phyloP scores from a whole-genome alignment of 2,113 vertebrate species.

The Philantomba maxwellii region DNA sequence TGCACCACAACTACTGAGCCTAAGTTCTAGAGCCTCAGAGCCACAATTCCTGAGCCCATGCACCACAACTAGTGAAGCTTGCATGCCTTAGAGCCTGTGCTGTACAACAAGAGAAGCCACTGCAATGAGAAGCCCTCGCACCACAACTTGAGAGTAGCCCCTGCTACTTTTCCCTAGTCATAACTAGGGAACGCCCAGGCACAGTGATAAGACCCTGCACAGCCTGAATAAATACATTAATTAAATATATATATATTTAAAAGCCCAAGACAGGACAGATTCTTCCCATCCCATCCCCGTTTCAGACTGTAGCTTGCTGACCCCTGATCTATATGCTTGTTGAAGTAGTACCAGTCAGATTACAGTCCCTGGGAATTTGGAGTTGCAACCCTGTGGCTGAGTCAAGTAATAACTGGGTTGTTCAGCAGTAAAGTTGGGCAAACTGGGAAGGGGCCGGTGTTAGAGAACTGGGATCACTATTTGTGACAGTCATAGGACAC shows the following conservation, averaged over 20 bases:
- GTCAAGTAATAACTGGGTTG: background rate
- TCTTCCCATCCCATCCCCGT: background rate
- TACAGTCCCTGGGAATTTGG: constrained; percentile 11
- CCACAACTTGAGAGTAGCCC: background rate
- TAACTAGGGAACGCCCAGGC: background rate
- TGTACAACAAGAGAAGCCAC: background rate
- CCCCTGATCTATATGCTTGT: background rate
- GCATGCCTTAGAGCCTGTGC: background rate
- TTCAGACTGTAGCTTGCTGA: background rate
- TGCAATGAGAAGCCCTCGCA: background rate
- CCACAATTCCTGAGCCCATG: background rate
- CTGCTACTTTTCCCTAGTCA: background rate
- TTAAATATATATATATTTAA: background rate
- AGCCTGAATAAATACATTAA: background rate
- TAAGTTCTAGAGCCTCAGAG: background rate
- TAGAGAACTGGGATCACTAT: background rate
- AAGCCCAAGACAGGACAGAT: background rate
- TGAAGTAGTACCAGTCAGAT: background rate
- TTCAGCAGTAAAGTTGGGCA: background rate
- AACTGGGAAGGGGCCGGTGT: background rate
- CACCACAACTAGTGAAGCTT: background rate
- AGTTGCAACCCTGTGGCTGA: background rate
- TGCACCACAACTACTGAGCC: background rate
- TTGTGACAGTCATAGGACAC: background rate
- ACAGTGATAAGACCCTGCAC: background rate